phyloP scores from a whole-genome alignment of 1,140 invertebrate species.

The Aplysia californica region DNA sequence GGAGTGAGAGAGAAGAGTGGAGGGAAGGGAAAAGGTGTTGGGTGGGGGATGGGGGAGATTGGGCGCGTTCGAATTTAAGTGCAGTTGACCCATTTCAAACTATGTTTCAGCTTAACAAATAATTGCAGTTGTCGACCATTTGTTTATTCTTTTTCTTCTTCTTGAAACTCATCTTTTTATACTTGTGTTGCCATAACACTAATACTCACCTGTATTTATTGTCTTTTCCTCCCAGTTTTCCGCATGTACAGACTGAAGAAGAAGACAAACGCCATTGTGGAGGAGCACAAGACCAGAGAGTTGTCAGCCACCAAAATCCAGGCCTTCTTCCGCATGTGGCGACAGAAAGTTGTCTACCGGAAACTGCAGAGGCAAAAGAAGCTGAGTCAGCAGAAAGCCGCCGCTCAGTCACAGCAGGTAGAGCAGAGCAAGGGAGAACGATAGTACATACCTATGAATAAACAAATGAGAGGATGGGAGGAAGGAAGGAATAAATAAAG shows the following conservation, averaged over 20 bases:
- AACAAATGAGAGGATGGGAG: neutral
- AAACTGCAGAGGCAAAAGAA: slow-evolving; percentile 54
- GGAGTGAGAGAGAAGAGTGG: no score
- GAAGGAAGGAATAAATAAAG: no score
- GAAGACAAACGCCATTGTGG: neutral
- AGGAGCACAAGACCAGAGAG: neutral
- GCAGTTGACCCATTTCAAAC: no score
- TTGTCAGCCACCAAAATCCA: slow-evolving; percentile 53
- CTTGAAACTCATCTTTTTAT: no score
- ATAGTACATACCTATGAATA: neutral
- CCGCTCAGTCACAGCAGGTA: neutral
- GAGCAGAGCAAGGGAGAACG: neutral
- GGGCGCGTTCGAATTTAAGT: no score
- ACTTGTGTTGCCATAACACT: no score
- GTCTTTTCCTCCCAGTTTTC: slow-evolving; percentile 22
- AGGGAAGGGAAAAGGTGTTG: no score
- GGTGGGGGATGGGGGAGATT: no score
- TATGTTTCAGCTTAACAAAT: no score
- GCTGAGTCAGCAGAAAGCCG: slow-evolving; percentile 38
- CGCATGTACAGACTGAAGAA: slow-evolving; percentile 18
- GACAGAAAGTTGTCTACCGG: slow-evolving; percentile 44
- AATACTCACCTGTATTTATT: no score
- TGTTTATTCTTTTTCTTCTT: no score
- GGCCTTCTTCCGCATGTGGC: slow-evolving; percentile 59
- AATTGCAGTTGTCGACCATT: no score